These are phyloP conservation scores for Euborellia annulipes DNA, from an alignment of 1,140 invertebrate species.

Conservation along the genomic window DNA sequence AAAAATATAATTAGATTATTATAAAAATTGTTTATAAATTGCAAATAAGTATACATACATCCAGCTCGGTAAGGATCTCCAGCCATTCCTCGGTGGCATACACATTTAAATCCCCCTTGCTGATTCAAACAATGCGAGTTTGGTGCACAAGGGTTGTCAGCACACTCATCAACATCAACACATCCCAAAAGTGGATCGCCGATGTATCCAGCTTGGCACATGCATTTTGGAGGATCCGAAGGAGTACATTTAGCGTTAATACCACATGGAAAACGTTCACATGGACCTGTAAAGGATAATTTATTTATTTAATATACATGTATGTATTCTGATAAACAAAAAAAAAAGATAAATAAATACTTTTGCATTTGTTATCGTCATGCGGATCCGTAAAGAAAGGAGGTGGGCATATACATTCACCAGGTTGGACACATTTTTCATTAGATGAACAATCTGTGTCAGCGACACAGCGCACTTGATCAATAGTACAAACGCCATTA, in stretches of 20 bases:
- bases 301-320: no score
- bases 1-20: background rate
- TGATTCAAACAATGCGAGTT: constrained; percentile 75
- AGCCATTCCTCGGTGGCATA: constrained; percentile 60
- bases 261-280: constrained; percentile 74
- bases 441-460: constrained; percentile 70
- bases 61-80: constrained; percentile 72
- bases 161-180: constrained; percentile 63
- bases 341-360: no score
- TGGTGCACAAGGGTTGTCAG: constrained; percentile 61
- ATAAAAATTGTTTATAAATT: background rate
- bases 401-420: constrained; percentile 74
- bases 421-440: constrained; percentile 79
- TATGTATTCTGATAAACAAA: no score
- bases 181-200: constrained; percentile 70
- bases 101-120: constrained; percentile 67
- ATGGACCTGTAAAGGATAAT: no score
- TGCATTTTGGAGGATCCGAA: constrained; percentile 72
- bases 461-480: constrained; percentile 59
- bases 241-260: constrained; percentile 85
- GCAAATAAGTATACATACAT: constrained; percentile 29
- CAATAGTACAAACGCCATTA: constrained; percentile 52
- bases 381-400: constrained; percentile 68
- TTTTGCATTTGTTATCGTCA: constrained; percentile 70
- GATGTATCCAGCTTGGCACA: constrained; percentile 69